Conservation (phyloP, 2,888 invertebrate species). For the Neoaliturus tenellus region DNA sequence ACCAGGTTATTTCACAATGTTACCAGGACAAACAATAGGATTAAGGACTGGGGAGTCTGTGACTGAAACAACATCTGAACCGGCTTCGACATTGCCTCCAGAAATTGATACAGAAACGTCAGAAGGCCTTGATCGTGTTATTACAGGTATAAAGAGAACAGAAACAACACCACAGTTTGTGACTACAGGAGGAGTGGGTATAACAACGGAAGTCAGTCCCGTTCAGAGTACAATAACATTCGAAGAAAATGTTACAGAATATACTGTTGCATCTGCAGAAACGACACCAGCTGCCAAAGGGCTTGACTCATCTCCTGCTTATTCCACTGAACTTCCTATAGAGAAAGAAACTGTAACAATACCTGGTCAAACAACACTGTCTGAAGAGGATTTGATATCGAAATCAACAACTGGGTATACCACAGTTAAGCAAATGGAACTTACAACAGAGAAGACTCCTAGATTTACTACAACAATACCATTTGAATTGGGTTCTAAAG, state of each 20-base stretch:
- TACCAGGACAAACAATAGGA: neutral
- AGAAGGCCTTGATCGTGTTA: neutral
- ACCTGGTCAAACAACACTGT: neutral
- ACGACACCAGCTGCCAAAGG: neutral
- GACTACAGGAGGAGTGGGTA: neutral
- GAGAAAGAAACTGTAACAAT: neutral
- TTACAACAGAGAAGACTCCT: neutral
- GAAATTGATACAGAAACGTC: neutral
- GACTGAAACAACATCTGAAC: neutral
- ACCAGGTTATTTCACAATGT: neutral
- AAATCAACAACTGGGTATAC: neutral
- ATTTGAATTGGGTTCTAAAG: neutral
- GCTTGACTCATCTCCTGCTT: neutral
- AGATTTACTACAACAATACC: neutral
- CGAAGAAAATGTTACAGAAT: neutral
- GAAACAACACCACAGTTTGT: neutral
- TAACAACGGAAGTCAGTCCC: neutral
- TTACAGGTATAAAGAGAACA: neutral
- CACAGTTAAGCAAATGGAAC: neutral
- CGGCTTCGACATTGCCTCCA: neutral
- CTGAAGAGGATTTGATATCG: neutral
- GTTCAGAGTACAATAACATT: slow-evolving; percentile 1
- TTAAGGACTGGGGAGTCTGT: neutral
- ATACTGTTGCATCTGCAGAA: neutral
- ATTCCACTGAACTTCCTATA: neutral